phyloP scores from a whole-genome alignment of 2,888 invertebrate genomes.

The Frankliniella intonsa region DNA sequence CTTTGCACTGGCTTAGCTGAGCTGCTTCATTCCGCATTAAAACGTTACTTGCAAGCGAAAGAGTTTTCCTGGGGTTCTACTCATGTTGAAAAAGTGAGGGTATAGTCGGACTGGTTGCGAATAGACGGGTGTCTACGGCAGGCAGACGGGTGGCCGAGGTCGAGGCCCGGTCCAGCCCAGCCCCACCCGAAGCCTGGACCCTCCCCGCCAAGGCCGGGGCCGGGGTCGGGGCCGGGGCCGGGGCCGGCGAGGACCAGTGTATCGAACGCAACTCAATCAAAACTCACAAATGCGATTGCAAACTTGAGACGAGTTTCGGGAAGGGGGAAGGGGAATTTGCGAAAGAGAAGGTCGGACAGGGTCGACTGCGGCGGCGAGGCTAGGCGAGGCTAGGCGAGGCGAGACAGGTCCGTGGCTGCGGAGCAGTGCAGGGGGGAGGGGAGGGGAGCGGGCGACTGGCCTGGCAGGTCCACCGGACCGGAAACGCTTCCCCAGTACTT shows the following conservation, averaged over 20 bases:
- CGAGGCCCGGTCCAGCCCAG: neutral
- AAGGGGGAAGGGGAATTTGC: neutral
- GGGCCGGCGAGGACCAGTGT: neutral
- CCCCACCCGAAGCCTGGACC: neutral
- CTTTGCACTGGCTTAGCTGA: too few species aligned
- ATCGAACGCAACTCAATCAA: constrained; percentile 20
- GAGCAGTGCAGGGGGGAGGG: neutral
- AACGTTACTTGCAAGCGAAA: too few species aligned
- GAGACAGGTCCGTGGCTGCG: neutral
- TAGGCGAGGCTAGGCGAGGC: neutral
- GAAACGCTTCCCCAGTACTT: neutral
- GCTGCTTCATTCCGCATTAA: too few species aligned
- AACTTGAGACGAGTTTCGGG: constrained; percentile 3
- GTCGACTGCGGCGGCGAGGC: neutral
- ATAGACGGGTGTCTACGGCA: too few species aligned
- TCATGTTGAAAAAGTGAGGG: too few species aligned
- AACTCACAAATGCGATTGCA: constrained; percentile 19
- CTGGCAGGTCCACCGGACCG: neutral
- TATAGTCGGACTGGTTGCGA: too few species aligned
- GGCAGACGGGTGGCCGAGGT: too few species aligned
- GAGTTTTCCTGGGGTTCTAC: too few species aligned
- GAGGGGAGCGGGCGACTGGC: neutral
- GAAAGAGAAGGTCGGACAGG: neutral
- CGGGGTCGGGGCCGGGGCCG: neutral
- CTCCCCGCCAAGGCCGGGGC: neutral